Conservation (phyloP, 1,140 invertebrate species). For the Araneus ventricosus region DNA sequence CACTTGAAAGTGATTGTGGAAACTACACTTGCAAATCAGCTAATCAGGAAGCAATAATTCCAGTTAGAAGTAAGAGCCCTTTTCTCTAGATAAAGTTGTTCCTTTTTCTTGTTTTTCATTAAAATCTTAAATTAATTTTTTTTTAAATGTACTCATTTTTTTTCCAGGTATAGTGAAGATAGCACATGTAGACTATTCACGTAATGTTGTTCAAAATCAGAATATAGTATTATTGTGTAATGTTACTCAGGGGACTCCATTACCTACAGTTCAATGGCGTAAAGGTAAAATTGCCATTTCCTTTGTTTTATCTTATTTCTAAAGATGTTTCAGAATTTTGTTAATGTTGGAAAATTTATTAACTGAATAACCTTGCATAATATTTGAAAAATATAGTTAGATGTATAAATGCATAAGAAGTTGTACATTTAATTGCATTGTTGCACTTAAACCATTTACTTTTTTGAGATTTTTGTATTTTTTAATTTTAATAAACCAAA, state of each 20-base stretch:
- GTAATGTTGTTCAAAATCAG: conserved; percentile 69
- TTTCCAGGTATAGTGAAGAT: conserved; percentile 58
- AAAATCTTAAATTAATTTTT: too few relatives aligned
- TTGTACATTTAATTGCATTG: too few relatives aligned
- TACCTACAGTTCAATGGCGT: conserved; percentile 55
- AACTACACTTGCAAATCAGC: conserved; percentile 56
- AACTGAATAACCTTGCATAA: too few relatives aligned
- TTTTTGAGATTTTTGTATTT: too few relatives aligned
- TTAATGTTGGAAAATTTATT: too few relatives aligned
- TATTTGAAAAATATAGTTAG: too few relatives aligned
- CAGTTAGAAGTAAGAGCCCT: conserved; percentile 58
- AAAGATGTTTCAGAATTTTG: too few relatives aligned
- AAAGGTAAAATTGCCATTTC: conserved; percentile 47
- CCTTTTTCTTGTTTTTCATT: background rate
- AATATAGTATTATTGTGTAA: conserved; percentile 66
- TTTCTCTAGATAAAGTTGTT: background rate
- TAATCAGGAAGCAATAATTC: conserved; percentile 27
- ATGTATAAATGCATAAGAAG: too few relatives aligned
- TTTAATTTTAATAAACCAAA: too few relatives aligned
- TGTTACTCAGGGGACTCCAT: conserved; percentile 67
- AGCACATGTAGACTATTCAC: conserved; percentile 58
- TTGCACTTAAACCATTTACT: too few relatives aligned
- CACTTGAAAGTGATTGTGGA: conserved; percentile 63
- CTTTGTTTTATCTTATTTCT: too few relatives aligned
- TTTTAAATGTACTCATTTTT: background rate